phyloP scores from a whole-genome alignment of 2,797 vertebrate species.

The Zonotrichia albicollis region DNA sequence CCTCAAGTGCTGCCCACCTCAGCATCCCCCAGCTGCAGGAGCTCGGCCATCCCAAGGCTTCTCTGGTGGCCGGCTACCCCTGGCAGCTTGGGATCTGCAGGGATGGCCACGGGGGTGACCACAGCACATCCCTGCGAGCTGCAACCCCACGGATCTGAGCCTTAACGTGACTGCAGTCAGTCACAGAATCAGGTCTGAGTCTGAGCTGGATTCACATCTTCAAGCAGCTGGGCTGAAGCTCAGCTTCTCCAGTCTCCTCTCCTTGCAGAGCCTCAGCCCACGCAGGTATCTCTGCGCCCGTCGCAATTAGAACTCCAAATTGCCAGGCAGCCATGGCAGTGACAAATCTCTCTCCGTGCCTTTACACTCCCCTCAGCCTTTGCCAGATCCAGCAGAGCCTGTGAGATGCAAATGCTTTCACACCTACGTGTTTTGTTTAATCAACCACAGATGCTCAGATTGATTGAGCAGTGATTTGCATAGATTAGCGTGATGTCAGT shows the following conservation, averaged over 20 bases:
- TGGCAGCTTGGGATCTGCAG: not conserved
- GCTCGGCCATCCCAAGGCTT: accelerated
- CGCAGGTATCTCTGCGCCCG: not conserved
- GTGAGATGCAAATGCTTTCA: conserved; percentile 52
- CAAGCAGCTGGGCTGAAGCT: not conserved
- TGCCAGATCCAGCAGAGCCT: conserved; percentile 38
- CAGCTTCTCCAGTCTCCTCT: not conserved
- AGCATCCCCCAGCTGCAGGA: not conserved
- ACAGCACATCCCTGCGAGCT: not conserved
- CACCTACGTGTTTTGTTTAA: conserved; percentile 65
- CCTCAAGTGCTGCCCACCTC: accelerated
- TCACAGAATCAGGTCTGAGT: not conserved
- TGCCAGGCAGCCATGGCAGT: not conserved
- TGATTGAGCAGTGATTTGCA: conserved; percentile 61
- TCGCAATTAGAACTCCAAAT: not conserved
- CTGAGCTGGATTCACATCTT: not conserved
- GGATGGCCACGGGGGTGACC: not conserved
- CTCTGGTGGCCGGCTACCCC: not conserved
- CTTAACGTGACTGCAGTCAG: not conserved
- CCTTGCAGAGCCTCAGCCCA: not conserved
- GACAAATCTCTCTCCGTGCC: conserved; percentile 1
- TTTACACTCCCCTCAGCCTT: conserved; percentile 31
- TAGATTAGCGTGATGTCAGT: conserved; percentile 54
- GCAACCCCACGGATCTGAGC: not conserved
- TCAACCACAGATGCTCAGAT: conserved; percentile 63